phyloP scores from a whole-genome alignment of 64 coral and sea anemone species.

The Porites lutea region DNA sequence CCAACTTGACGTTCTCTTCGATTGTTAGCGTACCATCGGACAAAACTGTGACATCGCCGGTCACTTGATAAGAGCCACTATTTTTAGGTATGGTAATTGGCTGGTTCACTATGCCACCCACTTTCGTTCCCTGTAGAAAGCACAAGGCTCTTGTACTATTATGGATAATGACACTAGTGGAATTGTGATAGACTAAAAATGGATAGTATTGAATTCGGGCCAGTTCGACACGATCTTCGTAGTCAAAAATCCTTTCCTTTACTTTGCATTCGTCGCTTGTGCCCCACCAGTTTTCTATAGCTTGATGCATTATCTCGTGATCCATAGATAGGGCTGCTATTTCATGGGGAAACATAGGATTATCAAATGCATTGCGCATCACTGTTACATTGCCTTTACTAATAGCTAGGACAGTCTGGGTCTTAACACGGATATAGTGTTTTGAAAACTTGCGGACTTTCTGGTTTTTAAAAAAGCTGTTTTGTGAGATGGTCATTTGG shows the following conservation, averaged over 20 bases:
- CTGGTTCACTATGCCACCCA: slow-evolving; percentile 63
- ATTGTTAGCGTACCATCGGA: slow-evolving; percentile 58
- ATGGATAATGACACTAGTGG: not conserved
- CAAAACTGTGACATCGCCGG: slow-evolving; percentile 60
- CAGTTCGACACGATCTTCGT: slow-evolving; percentile 70
- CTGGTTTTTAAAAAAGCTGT: slow-evolving; percentile 53
- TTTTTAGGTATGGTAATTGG: not conserved
- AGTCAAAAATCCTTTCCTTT: slow-evolving; percentile 68
- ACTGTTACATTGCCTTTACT: slow-evolving; percentile 74
- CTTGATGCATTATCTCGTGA: slow-evolving; percentile 9
- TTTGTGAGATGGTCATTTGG: slow-evolving; percentile 1
- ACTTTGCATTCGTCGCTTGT: slow-evolving; percentile 66
- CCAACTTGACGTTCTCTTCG: slow-evolving; percentile 61
- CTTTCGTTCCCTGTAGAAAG: slow-evolving; percentile 50
- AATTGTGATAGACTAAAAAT: slow-evolving; percentile 28
- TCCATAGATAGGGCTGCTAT: slow-evolving; percentile 66
- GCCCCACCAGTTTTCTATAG: slow-evolving; percentile 81
- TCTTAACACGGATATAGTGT: slow-evolving; percentile 51
- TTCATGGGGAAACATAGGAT: slow-evolving; percentile 42
- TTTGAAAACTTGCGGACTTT: slow-evolving; percentile 3
- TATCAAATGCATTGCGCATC: slow-evolving; percentile 57
- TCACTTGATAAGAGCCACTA: slow-evolving; percentile 52
- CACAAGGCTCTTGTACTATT: slow-evolving; percentile 38
- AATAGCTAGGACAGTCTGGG: slow-evolving; percentile 47
- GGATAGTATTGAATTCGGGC: slow-evolving; percentile 71